Base-by-base conservation (phyloP, 2,888 invertebrate species). In the Gastrophysa polygoni region DNA sequence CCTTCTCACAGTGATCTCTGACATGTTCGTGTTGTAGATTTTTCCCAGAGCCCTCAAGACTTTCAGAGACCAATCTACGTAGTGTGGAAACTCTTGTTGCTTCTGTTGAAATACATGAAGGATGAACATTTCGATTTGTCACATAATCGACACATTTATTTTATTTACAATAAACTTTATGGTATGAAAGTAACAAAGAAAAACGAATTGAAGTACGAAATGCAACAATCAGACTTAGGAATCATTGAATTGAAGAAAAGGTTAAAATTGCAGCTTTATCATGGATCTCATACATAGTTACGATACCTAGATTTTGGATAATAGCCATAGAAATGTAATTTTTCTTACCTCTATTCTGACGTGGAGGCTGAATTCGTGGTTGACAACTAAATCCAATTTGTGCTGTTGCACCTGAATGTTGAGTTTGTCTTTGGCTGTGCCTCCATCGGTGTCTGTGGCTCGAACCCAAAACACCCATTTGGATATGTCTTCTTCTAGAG, bases 331-430 rank as follows among this genome's bases (percentile, higher is more conserved):
- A n/a, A n/a, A n/a, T n/a, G n/a, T n/a, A n/a, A n/a, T 2, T 14
- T n/a, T 38, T 14, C 3, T 4, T 38, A 38, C 38, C 38, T 87
- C 85, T 49, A 90, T 85, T 69, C 86, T 85, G 28, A 94, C 84
- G 56, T 87, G 86, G 73, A 94, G 84, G 43, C 86, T 85, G 77
- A 94, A 92, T 79, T 92, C 91, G 75, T 95, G 94, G 81, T 93
- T 93, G 55, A 93, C 88, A 17, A 90, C 90, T 34, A 93, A 86
- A 10, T 88, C 88, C 43, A 88, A 85, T 77, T 90, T 91, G 81
- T 93, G 91, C 72, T 95, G 93, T 71, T 93, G 93, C 1, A 93
- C 91, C 18, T 90, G 88, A 67, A 92, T 87, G 75, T 92, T 90
- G 4, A 96, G 83, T 0, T 85, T 86, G 56, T 93, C 93, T 48